Evolutionary conservation across 2,888 invertebrate genomes (phyloP).

Genomic region (Dromius quadrimaculatus): DNA sequence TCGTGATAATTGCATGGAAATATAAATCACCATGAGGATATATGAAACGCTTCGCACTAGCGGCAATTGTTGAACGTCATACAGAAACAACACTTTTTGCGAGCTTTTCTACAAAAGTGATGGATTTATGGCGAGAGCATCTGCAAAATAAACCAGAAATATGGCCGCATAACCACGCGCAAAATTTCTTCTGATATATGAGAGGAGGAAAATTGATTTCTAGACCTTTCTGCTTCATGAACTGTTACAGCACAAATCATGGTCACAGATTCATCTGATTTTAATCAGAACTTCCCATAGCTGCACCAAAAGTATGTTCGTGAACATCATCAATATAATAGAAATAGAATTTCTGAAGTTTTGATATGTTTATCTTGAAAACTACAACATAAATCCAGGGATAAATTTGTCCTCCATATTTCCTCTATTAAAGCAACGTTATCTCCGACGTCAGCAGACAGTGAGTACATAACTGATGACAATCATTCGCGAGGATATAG

Average conservation of each 20-base stretch:
- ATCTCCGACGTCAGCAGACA: background rate
- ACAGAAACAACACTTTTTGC: slow-evolving; percentile 46
- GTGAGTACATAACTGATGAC: slow-evolving; percentile 13
- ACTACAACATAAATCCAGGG: slow-evolving; percentile 24
- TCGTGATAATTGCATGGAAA: slow-evolving; percentile 29
- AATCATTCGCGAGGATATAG: slow-evolving; percentile 11
- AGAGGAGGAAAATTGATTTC: slow-evolving; percentile 43
- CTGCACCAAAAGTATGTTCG: too few relatives aligned
- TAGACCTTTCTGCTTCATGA: too few relatives aligned
- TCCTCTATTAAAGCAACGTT: slow-evolving; percentile 14
- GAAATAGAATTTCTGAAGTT: too few relatives aligned
- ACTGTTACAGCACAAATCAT: too few relatives aligned
- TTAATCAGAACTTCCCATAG: too few relatives aligned
- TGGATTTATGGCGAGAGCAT: slow-evolving; percentile 37
- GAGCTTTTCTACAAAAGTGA: slow-evolving; percentile 43
- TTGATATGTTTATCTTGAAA: slow-evolving; percentile 30
- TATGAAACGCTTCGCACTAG: slow-evolving; percentile 36
- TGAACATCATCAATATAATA: too few relatives aligned
- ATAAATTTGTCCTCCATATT: slow-evolving; percentile 22
- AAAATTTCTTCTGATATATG: slow-evolving; percentile 41
- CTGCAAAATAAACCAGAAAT: slow-evolving; percentile 47
- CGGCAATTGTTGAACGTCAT: slow-evolving; percentile 42
- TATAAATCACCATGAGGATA: slow-evolving; percentile 42
- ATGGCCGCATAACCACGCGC: slow-evolving; percentile 44
- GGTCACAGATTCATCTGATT: too few relatives aligned